phyloP scores from a whole-genome alignment of 1,140 invertebrate genomes.

The Colletes gigas region DNA sequence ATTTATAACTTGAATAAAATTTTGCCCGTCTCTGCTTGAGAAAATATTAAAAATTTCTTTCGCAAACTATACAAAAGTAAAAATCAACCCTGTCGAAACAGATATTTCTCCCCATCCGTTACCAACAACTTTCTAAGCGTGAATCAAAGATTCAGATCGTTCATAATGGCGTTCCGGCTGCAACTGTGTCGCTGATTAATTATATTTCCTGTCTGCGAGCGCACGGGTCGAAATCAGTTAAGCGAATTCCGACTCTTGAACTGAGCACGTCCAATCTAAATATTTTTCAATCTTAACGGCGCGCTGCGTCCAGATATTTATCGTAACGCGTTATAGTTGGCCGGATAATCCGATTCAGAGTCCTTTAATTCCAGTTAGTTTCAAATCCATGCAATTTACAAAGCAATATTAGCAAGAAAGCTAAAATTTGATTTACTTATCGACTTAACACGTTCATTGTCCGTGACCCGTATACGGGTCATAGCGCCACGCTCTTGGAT shows the following conservation, averaged over 20 bases:
- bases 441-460: no score
- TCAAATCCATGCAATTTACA: no score
- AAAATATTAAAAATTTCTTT: no score
- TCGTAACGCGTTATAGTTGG: neutral
- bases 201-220: neutral
- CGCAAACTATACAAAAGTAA: neutral
- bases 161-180: neutral
- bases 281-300: conserved; percentile 1
- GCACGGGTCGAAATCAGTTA: neutral
- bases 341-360: neutral
- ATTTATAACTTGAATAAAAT: no score
- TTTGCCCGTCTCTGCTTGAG: no score
- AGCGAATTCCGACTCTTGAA: neutral
- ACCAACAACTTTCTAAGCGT: conserved; percentile 9
- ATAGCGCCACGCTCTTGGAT: no score
- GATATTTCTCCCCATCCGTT: neutral
- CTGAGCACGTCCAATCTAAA: neutral
- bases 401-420: no score
- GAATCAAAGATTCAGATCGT: conserved; percentile 12
- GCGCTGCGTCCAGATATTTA: neutral
- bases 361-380: neutral
- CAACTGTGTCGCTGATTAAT: conserved; percentile 27
- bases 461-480: no score
- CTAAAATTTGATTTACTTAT: no score
- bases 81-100: neutral